Evolutionary conservation across 2,888 invertebrate species (phyloP), one percentile per base, ranked within the genome.

Genomic region (Latrodectus hesperus): DNA sequence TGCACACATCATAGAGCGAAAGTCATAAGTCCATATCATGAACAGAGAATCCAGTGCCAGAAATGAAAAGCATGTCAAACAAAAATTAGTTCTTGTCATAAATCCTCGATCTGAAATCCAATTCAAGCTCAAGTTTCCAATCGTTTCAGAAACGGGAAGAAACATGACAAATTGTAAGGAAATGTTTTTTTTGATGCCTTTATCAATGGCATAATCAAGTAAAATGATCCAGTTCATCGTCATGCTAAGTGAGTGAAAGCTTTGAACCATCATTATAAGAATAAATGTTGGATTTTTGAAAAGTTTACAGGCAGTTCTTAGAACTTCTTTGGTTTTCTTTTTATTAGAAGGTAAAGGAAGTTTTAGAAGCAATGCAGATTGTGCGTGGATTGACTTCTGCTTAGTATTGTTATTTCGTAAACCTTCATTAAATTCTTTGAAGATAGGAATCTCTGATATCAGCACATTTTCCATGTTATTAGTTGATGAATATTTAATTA

Each of bases 131-230:
- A 60, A 60, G 60, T 60, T 60, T 12, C 60, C 60, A 6, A 60
- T 16, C 6, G n/a, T 60, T 60, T 60, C 60, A 6, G 60, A 60
- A 60, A 60, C 60, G 10, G 60, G 60, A 60, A 60, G 60, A 11
- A 60, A 60, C 60, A 60, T 60, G n/a, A 60, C n/a, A 60, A 60
- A 60, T 16, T 16, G 51, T 0, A 72, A 12, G 6, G 51, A 22
- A 14, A 16, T n/a, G 51, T 72, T 51, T 12, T 10, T 16, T 14
- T 11, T 1, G 6, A 72, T 51, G 2, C 72, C 72, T 72, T 49
- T 72, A 49, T 72, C 72, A 12, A 26, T 72, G 49, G 49, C 38
- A 49, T 38, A n/a, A 51, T 72, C 72, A n/a, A 72, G n/a, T 9
- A 72, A 38, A 10, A 72, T 72, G 49, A 49, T 72, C 26, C 51